These are phyloP conservation scores for Toxotes lorentzi DNA, from an alignment of 2,797 vertebrate genomes.

Conservation along the genomic window DNA sequence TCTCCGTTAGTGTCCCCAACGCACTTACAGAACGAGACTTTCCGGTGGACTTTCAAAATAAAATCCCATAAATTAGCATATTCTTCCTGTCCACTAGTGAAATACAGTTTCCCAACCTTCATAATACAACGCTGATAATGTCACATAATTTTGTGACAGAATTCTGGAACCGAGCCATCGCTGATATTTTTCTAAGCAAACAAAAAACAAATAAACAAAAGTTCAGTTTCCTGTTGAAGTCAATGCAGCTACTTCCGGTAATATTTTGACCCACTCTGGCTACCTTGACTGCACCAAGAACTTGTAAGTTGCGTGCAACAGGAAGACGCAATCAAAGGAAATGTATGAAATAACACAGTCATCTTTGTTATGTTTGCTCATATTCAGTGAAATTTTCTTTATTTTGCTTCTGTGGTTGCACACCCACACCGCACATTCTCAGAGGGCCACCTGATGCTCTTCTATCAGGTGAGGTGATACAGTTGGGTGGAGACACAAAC, in stretches of 20 bases:
- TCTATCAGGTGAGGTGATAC: constrained; percentile 1
- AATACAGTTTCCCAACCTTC: fast-evolving
- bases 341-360: background rate
- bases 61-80: background rate
- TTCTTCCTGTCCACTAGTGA: background rate
- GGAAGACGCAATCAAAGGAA: constrained; percentile 25
- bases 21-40: fast-evolving
- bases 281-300: constrained; percentile 1
- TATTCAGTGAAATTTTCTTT: too few relatives aligned
- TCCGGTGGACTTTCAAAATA: constrained; percentile 57
- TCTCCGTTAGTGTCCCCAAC: background rate
- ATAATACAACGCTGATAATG: fast-evolving
- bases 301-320: constrained; percentile 5
- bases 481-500: background rate
- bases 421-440: background rate
- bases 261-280: background rate
- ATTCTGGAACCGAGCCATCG: background rate
- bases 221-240: background rate
- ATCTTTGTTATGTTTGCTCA: background rate
- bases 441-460: constrained; percentile 1
- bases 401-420: background rate
- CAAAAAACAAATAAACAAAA: background rate
- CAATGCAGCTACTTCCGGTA: constrained; percentile 13
- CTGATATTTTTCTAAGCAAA: background rate
- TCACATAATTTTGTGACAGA: fast-evolving